phyloP scores from a whole-genome alignment of 2,113 vertebrate genomes.

The Thymallus thymallus region DNA sequence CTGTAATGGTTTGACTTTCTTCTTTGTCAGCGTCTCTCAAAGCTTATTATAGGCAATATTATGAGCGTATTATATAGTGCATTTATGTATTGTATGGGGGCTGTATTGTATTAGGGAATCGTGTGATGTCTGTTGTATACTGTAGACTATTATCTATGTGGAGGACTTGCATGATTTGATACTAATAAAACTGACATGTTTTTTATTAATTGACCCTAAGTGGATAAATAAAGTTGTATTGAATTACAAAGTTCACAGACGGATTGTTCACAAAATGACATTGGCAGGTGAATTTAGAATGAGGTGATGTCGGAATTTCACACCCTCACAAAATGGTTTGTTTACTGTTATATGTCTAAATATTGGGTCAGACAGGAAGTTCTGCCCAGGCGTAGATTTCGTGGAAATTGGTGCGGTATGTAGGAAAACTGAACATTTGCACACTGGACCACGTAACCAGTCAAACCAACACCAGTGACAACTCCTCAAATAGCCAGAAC shows the following conservation, averaged over 20 bases:
- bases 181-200: not conserved
- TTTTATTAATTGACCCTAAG: too few species aligned
- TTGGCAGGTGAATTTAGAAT: too few species aligned
- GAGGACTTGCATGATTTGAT: not conserved
- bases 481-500: not conserved
- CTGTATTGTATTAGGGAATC: too few species aligned
- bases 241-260: too few species aligned
- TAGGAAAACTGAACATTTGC: constrained; percentile 8
- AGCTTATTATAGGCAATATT: too few species aligned
- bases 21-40: too few species aligned
- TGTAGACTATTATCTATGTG: too few species aligned
- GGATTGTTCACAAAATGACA: not conserved
- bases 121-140: too few species aligned
- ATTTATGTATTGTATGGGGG: too few species aligned
- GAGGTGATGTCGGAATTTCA: not conserved
- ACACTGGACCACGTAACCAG: constrained; percentile 11
- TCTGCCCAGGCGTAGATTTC: constrained; percentile 8
- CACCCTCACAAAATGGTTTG: not conserved
- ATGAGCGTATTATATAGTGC: too few species aligned
- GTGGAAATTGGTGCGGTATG: not conserved
- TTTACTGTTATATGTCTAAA: not conserved
- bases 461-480: not conserved
- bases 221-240: too few species aligned
- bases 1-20: too few species aligned
- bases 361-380: constrained; percentile 30